Conservation (phyloP, 1,140 invertebrate species). For the Mizuhopecten yessoensis region DNA sequence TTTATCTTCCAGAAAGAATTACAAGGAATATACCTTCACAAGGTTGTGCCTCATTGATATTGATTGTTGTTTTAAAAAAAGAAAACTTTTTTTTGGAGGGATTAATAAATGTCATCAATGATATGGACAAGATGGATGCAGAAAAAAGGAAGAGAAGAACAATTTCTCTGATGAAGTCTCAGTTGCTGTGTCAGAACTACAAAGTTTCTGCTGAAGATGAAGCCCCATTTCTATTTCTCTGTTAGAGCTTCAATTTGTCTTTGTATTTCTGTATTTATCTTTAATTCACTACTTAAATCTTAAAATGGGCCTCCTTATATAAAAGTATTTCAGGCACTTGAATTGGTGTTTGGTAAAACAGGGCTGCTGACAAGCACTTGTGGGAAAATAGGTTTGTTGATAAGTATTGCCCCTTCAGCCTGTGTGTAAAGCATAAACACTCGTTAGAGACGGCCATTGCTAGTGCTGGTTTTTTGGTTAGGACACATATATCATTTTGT, state of each 20-base stretch:
- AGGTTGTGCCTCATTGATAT: too few species aligned
- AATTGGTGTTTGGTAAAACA: neutral
- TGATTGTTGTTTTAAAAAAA: too few species aligned
- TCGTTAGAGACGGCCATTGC: neutral
- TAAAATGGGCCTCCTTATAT: neutral
- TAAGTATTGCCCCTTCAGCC: neutral
- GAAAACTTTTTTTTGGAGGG: too few species aligned
- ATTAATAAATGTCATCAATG: too few species aligned
- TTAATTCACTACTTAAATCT: neutral
- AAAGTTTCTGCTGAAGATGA: too few species aligned
- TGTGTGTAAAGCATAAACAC: neutral
- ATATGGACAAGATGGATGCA: too few species aligned
- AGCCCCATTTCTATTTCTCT: neutral
- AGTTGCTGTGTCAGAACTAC: too few species aligned
- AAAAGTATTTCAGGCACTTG: neutral
- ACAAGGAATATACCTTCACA: too few species aligned
- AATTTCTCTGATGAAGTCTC: too few species aligned
- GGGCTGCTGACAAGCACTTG: neutral
- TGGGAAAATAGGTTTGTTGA: conserved; percentile 7
- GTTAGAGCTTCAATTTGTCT: neutral
- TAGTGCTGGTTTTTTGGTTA: neutral
- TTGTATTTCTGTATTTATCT: neutral
- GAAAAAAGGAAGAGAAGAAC: too few species aligned
- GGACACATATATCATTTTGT: neutral
- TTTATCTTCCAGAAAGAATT: too few species aligned